Percentiles rank a stretch among this genome's conserved stretches.
These are phyloP conservation scores for Fistularia commersonii DNA, from an alignment of 2,797 vertebrate genomes.

Conservation along the genomic window DNA sequence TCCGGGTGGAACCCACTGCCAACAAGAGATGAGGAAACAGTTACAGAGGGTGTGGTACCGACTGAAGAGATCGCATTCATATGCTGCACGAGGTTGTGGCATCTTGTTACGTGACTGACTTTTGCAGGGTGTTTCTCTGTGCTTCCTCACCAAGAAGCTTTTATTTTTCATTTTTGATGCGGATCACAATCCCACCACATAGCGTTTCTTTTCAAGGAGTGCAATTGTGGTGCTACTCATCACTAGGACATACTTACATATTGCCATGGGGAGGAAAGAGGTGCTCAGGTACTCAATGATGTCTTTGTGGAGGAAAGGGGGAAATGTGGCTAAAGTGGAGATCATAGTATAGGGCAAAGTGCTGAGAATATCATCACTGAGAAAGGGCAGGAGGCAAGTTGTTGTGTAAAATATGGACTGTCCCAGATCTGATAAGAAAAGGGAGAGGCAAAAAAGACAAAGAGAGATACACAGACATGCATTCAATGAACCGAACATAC, in stretches of 20 bases:
- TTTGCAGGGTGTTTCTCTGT: no score
- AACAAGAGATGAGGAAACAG: constrained; percentile 1
- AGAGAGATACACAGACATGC: constrained; percentile 68
- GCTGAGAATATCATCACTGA: constrained; percentile 98
- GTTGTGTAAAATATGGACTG: constrained; percentile 99
- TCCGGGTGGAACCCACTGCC: constrained; percentile 93
- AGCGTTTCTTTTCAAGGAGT: not conserved
- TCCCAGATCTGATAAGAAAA: constrained; percentile 91
- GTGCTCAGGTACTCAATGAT: constrained; percentile 99
- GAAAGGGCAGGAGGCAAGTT: constrained; percentile 97
- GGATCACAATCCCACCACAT: not conserved
- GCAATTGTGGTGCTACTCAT: not conserved
- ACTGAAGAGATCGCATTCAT: no score
- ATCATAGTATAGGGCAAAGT: constrained; percentile 99
- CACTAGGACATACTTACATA: constrained; percentile 87
- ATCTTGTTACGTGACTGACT: no score
- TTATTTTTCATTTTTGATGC: no score
- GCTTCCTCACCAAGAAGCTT: no score
- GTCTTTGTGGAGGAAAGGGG: constrained; percentile 99
- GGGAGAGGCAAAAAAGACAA: constrained; percentile 60
- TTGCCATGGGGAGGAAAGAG: constrained; percentile 99
- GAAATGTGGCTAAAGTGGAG: constrained; percentile 98
- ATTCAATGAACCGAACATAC: constrained; percentile 69
- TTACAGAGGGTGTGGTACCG: no score
- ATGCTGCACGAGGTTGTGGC: no score